Percentiles rank a stretch among this genome's conserved stretches.
phyloP scores from a whole-genome alignment of 2,797 vertebrate species.

The Siniperca obscura region DNA sequence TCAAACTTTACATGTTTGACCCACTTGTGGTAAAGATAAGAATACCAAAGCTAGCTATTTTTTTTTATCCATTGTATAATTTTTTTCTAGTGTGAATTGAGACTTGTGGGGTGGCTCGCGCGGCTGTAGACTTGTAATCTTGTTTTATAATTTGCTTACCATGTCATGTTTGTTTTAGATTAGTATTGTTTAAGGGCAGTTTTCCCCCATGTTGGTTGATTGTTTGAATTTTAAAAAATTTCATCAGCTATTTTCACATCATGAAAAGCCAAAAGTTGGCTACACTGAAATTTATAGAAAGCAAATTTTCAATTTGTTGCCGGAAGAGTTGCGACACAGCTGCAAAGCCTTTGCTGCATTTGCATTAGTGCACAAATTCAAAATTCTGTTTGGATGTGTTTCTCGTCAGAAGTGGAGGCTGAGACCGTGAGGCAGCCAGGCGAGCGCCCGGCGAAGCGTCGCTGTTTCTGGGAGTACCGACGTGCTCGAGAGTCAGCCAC shows the following conservation, averaged over 20 bases:
- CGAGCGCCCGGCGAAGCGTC: constrained; percentile 76
- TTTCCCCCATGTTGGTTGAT: neutral
- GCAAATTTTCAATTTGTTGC: neutral
- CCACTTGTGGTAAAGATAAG: neutral
- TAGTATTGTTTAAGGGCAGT: neutral
- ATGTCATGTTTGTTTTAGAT: neutral
- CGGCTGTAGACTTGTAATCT: neutral
- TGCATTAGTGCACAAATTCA: neutral
- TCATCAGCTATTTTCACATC: neutral
- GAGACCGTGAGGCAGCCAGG: constrained; percentile 63
- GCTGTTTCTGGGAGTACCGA: constrained; percentile 86
- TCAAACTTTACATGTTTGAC: neutral
- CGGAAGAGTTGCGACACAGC: neutral
- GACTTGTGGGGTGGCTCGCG: neutral
- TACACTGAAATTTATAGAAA: neutral
- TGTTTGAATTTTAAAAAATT: neutral
- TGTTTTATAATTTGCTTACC: neutral
- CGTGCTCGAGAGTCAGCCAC: constrained; percentile 72
- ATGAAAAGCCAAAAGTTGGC: neutral
- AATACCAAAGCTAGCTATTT: neutral
- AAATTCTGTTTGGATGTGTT: neutral
- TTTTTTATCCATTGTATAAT: neutral
- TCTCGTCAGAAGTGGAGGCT: constrained; percentile 71
- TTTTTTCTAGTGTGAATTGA: neutral
- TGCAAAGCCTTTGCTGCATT: neutral